These are phyloP conservation scores for Hydrolagus affinis DNA, from an alignment of 2,113 vertebrate genomes.

Conservation along the genomic window DNA sequence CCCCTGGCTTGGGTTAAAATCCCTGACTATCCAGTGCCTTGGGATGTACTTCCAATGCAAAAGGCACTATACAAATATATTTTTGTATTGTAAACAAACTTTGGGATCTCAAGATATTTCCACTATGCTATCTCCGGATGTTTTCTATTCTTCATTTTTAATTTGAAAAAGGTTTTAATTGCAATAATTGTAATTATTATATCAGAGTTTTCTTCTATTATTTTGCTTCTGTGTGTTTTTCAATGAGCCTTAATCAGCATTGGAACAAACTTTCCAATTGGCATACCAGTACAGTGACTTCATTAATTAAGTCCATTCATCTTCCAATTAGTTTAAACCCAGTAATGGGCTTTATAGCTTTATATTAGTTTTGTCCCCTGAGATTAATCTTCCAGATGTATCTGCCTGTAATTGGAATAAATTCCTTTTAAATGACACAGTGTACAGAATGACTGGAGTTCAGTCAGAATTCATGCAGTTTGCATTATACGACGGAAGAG, in stretches of 20 bases:
- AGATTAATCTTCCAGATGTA: neutral
- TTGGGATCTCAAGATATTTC: too few relatives aligned
- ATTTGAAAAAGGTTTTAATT: too few relatives aligned
- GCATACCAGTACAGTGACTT: neutral
- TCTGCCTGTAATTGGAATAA: neutral
- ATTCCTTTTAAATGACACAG: neutral
- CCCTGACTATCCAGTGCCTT: too few relatives aligned
- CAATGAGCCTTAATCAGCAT: neutral
- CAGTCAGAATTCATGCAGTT: neutral
- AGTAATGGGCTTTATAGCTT: neutral
- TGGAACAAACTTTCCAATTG: neutral
- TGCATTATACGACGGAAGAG: neutral
- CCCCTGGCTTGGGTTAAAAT: too few relatives aligned
- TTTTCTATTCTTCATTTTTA: too few relatives aligned
- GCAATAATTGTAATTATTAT: too few relatives aligned
- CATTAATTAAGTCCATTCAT: neutral
- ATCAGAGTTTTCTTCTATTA: too few relatives aligned
- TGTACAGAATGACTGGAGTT: neutral
- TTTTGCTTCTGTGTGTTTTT: too few relatives aligned
- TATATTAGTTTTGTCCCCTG: neutral
- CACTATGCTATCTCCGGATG: too few relatives aligned
- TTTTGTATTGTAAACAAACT: too few relatives aligned
- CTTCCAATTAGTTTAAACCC: conserved; percentile 1
- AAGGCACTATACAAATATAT: too few relatives aligned
- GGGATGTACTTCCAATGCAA: too few relatives aligned